Base-by-base conservation (phyloP, 2,888 invertebrate species). In the Oegoconia quadripuncta region DNA sequence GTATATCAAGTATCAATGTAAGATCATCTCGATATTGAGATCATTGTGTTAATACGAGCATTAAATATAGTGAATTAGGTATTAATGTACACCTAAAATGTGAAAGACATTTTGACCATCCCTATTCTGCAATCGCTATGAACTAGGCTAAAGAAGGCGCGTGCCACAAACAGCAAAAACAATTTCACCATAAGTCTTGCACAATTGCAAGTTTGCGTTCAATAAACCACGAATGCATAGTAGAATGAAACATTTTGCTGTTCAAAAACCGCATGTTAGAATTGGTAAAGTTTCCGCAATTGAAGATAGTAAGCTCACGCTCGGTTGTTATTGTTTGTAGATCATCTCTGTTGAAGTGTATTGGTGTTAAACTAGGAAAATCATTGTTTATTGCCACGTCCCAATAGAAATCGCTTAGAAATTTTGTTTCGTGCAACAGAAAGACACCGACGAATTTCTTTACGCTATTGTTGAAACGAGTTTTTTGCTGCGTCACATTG, bases 271-370 rank as follows among this genome's bases (percentile, higher is more conserved):
- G 35, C 35, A 30, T 35, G 26, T 18, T 28, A 3, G 7, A 28
- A 11, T 28, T 42, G 23, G 33, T 31, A n/a, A 31, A 23, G 4
- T 27, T 37, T 29, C 41, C 26, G 37, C 44, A 33, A 44, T 43
- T 38, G 41, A 46, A 62, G 59, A 70, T 67, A 67, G 64, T 50
- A 54, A 56, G 58, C 66, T 77, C 74, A 78, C 76, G 77, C 73
- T 72, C 61, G 55, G 61, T 69, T 68, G 68, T 71, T 67, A 64
- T 70, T 72, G 60, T 74, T 73, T 74, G 75, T 80, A 79, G 68
- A 68, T 73, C 74, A 74, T 80, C 72, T 71, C 66, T 65, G 62
- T 60, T 52, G 59, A 57, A 60, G 57, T 62, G 30, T 34, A 25
- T 29, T 37, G 41, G 42, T 41, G 41, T 38, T 34, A 42, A 42